Percentiles rank a stretch among this genome's conserved stretches.
Conservation (phyloP, 2,113 vertebrate species). For the Albula goreensis region DNA sequence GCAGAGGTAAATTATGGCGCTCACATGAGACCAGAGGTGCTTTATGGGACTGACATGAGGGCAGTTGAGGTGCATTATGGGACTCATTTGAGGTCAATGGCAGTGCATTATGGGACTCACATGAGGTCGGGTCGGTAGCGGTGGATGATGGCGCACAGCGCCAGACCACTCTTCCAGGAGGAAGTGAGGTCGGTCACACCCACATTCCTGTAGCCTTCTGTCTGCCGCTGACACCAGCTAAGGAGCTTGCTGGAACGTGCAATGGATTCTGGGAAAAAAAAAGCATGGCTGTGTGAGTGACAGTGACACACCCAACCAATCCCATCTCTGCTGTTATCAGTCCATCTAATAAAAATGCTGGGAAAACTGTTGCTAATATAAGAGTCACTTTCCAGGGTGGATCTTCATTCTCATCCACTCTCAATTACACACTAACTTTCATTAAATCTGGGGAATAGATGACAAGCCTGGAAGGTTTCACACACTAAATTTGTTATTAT, state of each 20-base stretch:
- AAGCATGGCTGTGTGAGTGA: constrained; percentile 24
- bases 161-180: constrained; percentile 97
- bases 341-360: background rate
- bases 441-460: too few species aligned
- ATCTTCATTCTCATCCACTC: too few species aligned
- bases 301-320: background rate
- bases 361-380: too few species aligned
- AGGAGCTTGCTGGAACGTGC: constrained; percentile 94
- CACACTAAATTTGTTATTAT: background rate
- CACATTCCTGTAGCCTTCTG: constrained; percentile 88
- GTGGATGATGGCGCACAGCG: constrained; percentile 93
- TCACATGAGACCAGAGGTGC: too few species aligned
- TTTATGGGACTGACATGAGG: too few species aligned
- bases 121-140: constrained; percentile 93
- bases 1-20: constrained; percentile 90
- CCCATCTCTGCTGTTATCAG: background rate
- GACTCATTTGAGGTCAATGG: background rate
- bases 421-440: too few species aligned
- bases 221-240: constrained; percentile 96
- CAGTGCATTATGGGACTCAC: constrained; percentile 70
- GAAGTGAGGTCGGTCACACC: constrained; percentile 88
- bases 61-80: too few species aligned
- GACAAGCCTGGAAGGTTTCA: too few species aligned
- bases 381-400: too few species aligned
- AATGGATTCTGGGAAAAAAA: constrained; percentile 78